Conservation (phyloP, 2,888 invertebrate genomes). For the Caenorhabditis sp. region DNA sequence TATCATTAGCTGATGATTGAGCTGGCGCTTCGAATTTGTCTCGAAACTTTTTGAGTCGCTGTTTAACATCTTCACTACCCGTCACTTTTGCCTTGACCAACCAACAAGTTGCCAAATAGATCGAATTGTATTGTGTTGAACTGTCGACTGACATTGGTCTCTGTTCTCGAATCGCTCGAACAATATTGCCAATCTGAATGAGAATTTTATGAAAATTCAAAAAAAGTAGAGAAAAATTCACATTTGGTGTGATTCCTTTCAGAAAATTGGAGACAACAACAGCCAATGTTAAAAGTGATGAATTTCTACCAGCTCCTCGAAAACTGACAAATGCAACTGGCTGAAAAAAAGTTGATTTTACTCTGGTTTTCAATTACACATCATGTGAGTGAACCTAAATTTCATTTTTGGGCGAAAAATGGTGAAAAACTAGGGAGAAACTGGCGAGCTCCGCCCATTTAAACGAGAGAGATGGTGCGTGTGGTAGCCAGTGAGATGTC, state of each 20-base stretch:
- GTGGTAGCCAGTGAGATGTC: too few species aligned
- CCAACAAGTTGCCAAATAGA: slow-evolving; percentile 4
- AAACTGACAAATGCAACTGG: slow-evolving; percentile 1
- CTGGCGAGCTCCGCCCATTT: too few species aligned
- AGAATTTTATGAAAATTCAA: background rate
- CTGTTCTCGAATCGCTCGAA: slow-evolving; percentile 4
- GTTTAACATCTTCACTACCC: background rate
- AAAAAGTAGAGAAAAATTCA: background rate
- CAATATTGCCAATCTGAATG: slow-evolving; percentile 6
- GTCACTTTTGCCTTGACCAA: slow-evolving; percentile 5
- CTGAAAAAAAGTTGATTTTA: background rate
- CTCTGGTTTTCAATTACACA: too few species aligned
- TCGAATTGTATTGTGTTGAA: background rate
- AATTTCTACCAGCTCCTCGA: slow-evolving; percentile 2
- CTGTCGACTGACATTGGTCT: slow-evolving; percentile 8
- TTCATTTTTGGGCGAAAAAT: too few species aligned
- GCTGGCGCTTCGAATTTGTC: background rate
- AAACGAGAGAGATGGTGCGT: too few species aligned
- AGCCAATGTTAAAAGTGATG: background rate
- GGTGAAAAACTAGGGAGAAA: too few species aligned
- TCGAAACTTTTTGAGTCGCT: slow-evolving; percentile 4
- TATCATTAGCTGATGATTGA: too few species aligned
- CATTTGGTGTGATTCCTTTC: slow-evolving; percentile 1
- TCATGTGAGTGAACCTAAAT: too few species aligned
- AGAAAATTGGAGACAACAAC: background rate